Evolutionary conservation across 53 echinoderm and acorn worm genomes (phyloP).

Genomic region (Paracentrotus lividus): DNA sequence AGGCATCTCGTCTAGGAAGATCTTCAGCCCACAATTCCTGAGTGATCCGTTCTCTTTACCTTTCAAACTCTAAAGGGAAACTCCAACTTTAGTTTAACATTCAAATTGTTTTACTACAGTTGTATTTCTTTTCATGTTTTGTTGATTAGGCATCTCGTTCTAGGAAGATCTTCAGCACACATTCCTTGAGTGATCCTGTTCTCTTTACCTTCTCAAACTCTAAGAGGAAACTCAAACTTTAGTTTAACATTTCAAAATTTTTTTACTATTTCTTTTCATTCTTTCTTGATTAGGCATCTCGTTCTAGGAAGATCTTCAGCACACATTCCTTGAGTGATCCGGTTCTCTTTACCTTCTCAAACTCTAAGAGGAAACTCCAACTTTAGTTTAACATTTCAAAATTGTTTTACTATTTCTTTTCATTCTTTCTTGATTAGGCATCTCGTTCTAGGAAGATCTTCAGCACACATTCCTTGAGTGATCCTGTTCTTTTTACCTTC

Average conservation of each 20-base stretch:
- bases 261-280: not conserved
- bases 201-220: slow-evolving; percentile 93
- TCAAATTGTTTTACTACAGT: too few relatives aligned
- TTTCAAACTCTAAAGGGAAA: too few relatives aligned
- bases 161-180: slow-evolving; percentile 93
- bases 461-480: slow-evolving; percentile 95
- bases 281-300: slow-evolving; percentile 78
- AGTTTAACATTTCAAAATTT: too few relatives aligned
- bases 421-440: slow-evolving; percentile 65
- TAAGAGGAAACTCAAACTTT: slow-evolving; percentile 94
- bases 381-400: too few relatives aligned
- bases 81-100: too few relatives aligned
- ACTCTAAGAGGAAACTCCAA: slow-evolving; percentile 92
- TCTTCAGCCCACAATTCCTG: too few relatives aligned
- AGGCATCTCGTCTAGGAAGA: too few relatives aligned
- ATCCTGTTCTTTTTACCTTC: slow-evolving; percentile 95
- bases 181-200: slow-evolving; percentile 91
- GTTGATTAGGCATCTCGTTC: slow-evolving; percentile 89
- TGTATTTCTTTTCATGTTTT: not conserved
- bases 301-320: slow-evolving; percentile 94
- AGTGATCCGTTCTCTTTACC: too few relatives aligned
- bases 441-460: slow-evolving; percentile 94
- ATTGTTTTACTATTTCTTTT: too few relatives aligned
- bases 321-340: slow-evolving; percentile 96
- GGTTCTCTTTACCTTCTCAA: slow-evolving; percentile 92